phyloP scores from a whole-genome alignment of 2,888 invertebrate species.

The Heteromyza rotundicornis region DNA sequence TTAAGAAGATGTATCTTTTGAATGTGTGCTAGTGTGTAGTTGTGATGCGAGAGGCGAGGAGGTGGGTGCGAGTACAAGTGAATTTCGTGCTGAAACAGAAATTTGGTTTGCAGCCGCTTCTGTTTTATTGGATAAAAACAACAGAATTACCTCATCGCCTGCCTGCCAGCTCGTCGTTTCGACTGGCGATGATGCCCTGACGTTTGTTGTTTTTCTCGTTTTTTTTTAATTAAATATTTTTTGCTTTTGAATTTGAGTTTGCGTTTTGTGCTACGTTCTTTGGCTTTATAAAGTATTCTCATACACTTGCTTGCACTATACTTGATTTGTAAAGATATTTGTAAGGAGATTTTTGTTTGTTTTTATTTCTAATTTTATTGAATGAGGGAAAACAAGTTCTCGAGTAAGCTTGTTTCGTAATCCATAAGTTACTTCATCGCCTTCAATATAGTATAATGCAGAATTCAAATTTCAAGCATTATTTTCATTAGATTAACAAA shows the following conservation, averaged over 20 bases:
- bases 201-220: conserved; percentile 18
- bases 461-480: too few relatives aligned
- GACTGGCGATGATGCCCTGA: too few relatives aligned
- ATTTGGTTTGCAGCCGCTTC: conserved; percentile 11
- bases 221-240: background rate
- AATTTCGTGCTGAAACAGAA: conserved; percentile 12
- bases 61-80: conserved; percentile 10
- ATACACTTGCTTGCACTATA: background rate
- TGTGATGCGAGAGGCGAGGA: too few relatives aligned
- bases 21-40: background rate
- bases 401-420: too few relatives aligned
- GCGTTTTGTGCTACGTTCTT: background rate
- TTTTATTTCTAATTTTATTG: too few relatives aligned
- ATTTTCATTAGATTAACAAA: too few relatives aligned
- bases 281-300: too few relatives aligned
- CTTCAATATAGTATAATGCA: too few relatives aligned
- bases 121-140: conserved; percentile 35
- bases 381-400: too few relatives aligned
- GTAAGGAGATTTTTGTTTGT: too few relatives aligned
- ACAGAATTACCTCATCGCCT: conserved; percentile 42
- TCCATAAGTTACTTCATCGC: too few relatives aligned
- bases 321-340: too few relatives aligned
- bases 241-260: background rate
- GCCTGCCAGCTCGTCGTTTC: conserved; percentile 15
- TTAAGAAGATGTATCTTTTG: conserved; percentile 1